Conservation (phyloP, 2,888 invertebrate species). For the Muschampia plurimacula region DNA sequence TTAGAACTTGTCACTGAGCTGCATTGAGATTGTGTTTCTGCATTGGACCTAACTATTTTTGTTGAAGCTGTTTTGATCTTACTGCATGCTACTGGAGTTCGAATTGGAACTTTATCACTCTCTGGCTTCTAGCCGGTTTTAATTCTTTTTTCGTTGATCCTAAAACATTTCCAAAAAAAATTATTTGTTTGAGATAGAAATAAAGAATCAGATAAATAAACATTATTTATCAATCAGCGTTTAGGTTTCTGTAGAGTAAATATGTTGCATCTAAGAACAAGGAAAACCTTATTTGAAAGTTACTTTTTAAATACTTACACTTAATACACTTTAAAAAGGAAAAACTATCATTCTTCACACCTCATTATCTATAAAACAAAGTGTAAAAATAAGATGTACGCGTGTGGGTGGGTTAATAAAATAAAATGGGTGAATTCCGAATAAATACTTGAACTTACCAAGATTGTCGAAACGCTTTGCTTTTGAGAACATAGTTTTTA, state of each 20-base stretch:
- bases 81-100: conserved; percentile 41
- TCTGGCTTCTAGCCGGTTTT: conserved; percentile 56
- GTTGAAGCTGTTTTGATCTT: conserved; percentile 47
- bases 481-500: conserved; percentile 74
- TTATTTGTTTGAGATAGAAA: neutral
- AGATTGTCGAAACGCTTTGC: conserved; percentile 75
- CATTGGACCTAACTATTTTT: conserved; percentile 51
- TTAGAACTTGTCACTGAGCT: conserved; percentile 67
- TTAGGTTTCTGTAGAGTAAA: too few relatives aligned
- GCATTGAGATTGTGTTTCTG: conserved; percentile 68
- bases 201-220: neutral
- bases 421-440: neutral
- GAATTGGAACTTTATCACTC: conserved; percentile 53
- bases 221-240: neutral
- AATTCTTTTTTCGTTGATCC: conserved; percentile 26
- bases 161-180: conserved; percentile 7
- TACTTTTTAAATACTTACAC: neutral
- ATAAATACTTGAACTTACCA: conserved; percentile 60
- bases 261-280: too few relatives aligned
- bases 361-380: too few relatives aligned
- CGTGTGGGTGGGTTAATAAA: too few relatives aligned
- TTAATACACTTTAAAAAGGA: too few relatives aligned
- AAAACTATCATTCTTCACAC: too few relatives aligned
- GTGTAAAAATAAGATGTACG: neutral
- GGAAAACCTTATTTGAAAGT: neutral